These are phyloP conservation scores for Dryas iulia DNA, from an alignment of 1,140 invertebrate species.

Conservation along the genomic window DNA sequence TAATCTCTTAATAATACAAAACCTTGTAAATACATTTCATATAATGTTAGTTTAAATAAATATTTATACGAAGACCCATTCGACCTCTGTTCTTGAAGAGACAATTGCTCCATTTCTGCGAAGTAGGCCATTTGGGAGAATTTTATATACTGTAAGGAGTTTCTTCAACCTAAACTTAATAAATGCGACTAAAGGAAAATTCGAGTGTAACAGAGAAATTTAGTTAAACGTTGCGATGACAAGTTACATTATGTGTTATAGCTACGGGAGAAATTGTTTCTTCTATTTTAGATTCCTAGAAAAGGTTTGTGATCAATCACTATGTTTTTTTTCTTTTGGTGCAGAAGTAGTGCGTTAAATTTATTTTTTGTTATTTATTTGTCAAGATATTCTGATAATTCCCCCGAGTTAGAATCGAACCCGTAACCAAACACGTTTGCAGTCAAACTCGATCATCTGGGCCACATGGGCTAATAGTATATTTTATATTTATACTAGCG, in stretches of 20 bases:
- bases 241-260: neutral
- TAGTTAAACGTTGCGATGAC: neutral
- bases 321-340: too few relatives aligned
- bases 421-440: too few relatives aligned
- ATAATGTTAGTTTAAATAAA: slow-evolving; percentile 16
- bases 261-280: neutral
- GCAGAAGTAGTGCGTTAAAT: too few relatives aligned
- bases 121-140: slow-evolving; percentile 22
- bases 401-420: too few relatives aligned
- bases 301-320: neutral
- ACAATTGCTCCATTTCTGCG: slow-evolving; percentile 22
- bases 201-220: neutral
- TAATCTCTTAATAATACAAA: neutral
- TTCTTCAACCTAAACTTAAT: neutral
- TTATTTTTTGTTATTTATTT: too few relatives aligned
- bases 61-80: slow-evolving; percentile 21
- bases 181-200: neutral
- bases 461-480: too few relatives aligned
- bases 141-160: slow-evolving; percentile 23
- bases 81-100: slow-evolving; percentile 22
- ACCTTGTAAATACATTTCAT: neutral
- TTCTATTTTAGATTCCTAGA: neutral
- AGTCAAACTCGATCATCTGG: too few relatives aligned
- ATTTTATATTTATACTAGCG: too few relatives aligned
- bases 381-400: too few relatives aligned